Evolutionary conservation across 2,888 invertebrate species (phyloP).

Genomic region (Cryptocheilus praepositus): DNA sequence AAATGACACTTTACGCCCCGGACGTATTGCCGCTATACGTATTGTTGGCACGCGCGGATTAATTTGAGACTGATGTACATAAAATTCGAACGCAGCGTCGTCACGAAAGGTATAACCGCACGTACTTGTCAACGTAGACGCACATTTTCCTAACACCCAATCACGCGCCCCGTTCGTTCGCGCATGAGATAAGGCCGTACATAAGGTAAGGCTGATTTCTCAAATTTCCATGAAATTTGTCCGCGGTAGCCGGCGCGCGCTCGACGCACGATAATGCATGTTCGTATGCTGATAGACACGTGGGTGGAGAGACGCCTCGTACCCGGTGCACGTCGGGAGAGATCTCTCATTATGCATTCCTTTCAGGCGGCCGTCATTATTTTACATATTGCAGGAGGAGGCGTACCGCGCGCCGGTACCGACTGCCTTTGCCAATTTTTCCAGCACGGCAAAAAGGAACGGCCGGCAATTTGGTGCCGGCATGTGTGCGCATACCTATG

Average conservation of each 20-base stretch:
- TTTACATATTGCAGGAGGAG: conserved; percentile 66
- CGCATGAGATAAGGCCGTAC: conserved; percentile 1
- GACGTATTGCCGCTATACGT: no score
- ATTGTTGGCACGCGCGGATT: no score
- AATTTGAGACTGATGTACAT: no score
- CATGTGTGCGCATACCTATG: conserved; percentile 31
- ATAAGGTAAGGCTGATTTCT: conserved; percentile 22
- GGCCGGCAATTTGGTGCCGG: conserved; percentile 48
- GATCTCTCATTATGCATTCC: conserved; percentile 69
- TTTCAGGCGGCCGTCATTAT: conserved; percentile 70
- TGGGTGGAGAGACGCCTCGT: conserved; percentile 54
- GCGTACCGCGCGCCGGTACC: conserved; percentile 55
- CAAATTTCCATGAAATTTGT: conserved; percentile 36
- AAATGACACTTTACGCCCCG: neutral
- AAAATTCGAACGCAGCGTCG: no score
- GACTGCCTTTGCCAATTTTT: conserved; percentile 66
- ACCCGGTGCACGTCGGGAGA: conserved; percentile 56
- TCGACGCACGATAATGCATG: conserved; percentile 53
- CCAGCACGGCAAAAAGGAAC: conserved; percentile 61
- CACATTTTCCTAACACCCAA: conserved; percentile 29
- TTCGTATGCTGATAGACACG: conserved; percentile 58
- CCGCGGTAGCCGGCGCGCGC: conserved; percentile 31
- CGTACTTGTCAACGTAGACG: conserved; percentile 12
- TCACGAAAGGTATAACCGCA: no score
- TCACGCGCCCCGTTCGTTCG: conserved; percentile 9